These are phyloP conservation scores for Neopelma chrysocephalum DNA, from an alignment of 2,797 vertebrate species.

Conservation along the genomic window DNA sequence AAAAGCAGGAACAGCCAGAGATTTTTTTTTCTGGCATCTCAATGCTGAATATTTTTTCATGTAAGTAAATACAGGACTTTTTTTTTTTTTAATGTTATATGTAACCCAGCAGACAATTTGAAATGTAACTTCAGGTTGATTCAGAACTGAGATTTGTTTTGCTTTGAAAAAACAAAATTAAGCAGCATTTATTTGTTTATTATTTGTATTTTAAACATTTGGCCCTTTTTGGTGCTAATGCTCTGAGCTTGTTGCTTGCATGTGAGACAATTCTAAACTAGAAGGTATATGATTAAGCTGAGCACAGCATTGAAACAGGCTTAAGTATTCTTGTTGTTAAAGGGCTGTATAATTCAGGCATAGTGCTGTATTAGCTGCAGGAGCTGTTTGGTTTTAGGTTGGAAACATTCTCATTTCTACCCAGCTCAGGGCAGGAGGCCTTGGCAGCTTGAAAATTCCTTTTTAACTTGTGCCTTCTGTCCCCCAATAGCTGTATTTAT, in stretches of 20 bases:
- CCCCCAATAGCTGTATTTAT: not conserved
- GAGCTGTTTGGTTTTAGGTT: not conserved
- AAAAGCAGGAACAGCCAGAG: not conserved
- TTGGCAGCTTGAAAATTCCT: not conserved
- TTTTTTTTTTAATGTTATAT: not conserved
- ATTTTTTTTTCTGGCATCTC: not conserved
- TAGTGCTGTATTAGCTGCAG: not conserved
- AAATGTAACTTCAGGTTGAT: not conserved
- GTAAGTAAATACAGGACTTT: rapidly evolving
- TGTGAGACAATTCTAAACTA: not conserved
- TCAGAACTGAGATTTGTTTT: not conserved
- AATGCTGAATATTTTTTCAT: not conserved
- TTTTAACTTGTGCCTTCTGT: not conserved
- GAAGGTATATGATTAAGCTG: not conserved
- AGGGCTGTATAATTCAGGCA: not conserved
- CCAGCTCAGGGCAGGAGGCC: not conserved
- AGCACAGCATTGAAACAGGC: not conserved
- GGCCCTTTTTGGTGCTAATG: not conserved
- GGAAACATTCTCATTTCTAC: not conserved
- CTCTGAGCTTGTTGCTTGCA: not conserved
- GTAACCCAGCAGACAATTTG: not conserved
- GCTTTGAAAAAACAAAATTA: not conserved
- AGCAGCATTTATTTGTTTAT: not conserved
- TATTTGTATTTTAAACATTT: not conserved
- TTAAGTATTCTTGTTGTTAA: not conserved